Base-by-base conservation (phyloP, 92 coral and sea anemone genomes). In the Zoanthus gigantus region DNA sequence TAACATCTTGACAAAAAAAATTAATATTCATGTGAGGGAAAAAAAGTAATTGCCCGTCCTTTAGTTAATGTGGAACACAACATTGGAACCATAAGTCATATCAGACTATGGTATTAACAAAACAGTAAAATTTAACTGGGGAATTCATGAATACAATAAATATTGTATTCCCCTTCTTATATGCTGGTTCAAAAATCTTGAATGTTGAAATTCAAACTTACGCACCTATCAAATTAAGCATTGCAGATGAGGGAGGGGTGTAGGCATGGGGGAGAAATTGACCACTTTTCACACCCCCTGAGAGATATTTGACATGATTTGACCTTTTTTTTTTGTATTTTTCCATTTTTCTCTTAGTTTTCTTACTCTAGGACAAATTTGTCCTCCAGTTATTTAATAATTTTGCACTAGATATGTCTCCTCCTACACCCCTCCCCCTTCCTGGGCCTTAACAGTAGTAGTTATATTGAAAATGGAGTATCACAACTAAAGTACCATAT, bases 1-100 rank as follows among this genome's bases (percentile, higher is more conserved):
- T 2, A 37, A 37, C 42, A 37, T 37, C 42, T 37, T 37, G 42
- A 37, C 42, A 37, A 37, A 37, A 37, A 37, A 37, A 23, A 23
- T 23, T 23, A 23, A 37, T 37, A 37, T 37, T 37, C 42, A 37
- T 37, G 42, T 37, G 42, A 37, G 4, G 42, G 42, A 37, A 37
- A 37, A 37, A 37, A 1, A 0, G 42, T 37, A 37, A 37, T 37
- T 2, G 42, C 4, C 42, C 42, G 42, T 37, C 42, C 42, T 4
- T 37, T 37, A 68, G 73, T 68, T 68, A 69, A 69, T 69, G 74
- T 69, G 74, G 74, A 29, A 69, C 74, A 69, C 44, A 30, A 67
- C 72, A 32, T 69, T 69, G 74, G 74, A 69, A 37, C 30, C 11
- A 69, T 69, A 69, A 69, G 13, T 28, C 74, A 69, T 69, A 69